Evolutionary conservation across 2,797 vertebrate species (phyloP), one percentile per base, ranked within the genome.

Genomic region (Amphiprion clarkii): DNA sequence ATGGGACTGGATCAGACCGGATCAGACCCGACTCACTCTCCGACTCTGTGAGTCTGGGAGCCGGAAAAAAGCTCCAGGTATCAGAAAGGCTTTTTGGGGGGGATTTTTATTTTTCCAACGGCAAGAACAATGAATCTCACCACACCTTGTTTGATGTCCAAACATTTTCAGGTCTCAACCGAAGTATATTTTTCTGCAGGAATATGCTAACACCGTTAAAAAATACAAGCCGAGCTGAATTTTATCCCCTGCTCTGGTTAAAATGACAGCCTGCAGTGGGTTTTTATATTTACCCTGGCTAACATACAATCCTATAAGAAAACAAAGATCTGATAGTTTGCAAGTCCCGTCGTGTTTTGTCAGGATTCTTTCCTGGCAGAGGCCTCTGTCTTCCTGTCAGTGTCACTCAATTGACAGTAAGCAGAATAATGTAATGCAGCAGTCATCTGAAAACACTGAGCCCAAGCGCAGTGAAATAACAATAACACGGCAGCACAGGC

Each of bases 1-100:
- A 25, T 55, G 52, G 83, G 65, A 90, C 92, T 89, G 88, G 89
- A 93, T 92, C 84, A 90, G 82, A 82, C 81, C 54, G 25, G 87
- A 89, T 92, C 83, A 91, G 74, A 39, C 70, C 64, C 9, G 44
- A 66, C 67, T 83, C 76, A 51, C 53, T 65, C 71, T 78, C 76
- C 53, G 76, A 40, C 25, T 0, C 55, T 23, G 8, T 69, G 51
- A 62, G 67, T 73, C 68, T 63, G 42, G 19, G 53, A 83, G 69
- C 68, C 33, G 19, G 61, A 71, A 60, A 78, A 49, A 83, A 59
- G 79, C 51, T 8, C 70, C 76, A 78, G 74, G 82, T 87, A 82
- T 75, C 78, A 51, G 23, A 69, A 71, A 55, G 42, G 56, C 64
- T 78, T 78, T 82, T 71, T 21, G 33, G 16, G 59, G 40, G 59